phyloP scores from a whole-genome alignment of 2,797 vertebrate genomes.

The Zenarchopterus dispar region DNA sequence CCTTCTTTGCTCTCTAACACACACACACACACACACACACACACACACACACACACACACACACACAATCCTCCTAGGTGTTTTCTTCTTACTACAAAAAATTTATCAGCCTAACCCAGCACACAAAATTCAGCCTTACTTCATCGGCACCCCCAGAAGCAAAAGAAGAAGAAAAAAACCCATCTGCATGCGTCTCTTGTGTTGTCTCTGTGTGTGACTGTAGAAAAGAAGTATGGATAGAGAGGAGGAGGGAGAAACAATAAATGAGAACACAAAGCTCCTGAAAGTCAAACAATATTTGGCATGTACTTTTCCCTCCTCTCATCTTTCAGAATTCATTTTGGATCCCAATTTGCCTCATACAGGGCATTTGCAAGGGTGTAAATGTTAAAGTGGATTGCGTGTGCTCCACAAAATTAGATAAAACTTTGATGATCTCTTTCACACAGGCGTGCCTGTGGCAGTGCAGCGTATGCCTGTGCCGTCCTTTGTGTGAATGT shows the following conservation, averaged over 20 bases:
- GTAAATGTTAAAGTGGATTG: conserved; percentile 16
- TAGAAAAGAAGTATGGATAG: conserved; percentile 17
- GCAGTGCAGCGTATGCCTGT: conserved; percentile 30
- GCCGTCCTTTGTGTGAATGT: conserved; percentile 15
- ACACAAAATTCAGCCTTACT: conserved; percentile 45
- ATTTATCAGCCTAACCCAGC: conserved; percentile 62
- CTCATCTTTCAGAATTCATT: conserved; percentile 32
- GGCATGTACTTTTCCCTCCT: conserved; percentile 42
- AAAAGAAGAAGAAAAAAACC: conserved; percentile 1
- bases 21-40: too few species aligned
- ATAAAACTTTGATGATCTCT: conserved; percentile 55
- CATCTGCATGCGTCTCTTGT: background rate
- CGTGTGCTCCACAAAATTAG: conserved; percentile 51
- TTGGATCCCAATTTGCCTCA: conserved; percentile 28
- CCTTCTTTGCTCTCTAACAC: too few species aligned
- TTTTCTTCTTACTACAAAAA: conserved; percentile 54
- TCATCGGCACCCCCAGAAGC: conserved; percentile 44
- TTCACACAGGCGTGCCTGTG: conserved; percentile 35
- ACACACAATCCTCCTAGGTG: conserved; percentile 42
- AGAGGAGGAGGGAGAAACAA: conserved; percentile 14
- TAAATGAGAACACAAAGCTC: conserved; percentile 25
- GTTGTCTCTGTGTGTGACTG: conserved; percentile 13
- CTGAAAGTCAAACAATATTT: conserved; percentile 61
- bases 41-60: background rate
- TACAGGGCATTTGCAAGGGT: conserved; percentile 18